Conservation (phyloP, 2,113 vertebrate genomes). For the Menidia beryllina region DNA sequence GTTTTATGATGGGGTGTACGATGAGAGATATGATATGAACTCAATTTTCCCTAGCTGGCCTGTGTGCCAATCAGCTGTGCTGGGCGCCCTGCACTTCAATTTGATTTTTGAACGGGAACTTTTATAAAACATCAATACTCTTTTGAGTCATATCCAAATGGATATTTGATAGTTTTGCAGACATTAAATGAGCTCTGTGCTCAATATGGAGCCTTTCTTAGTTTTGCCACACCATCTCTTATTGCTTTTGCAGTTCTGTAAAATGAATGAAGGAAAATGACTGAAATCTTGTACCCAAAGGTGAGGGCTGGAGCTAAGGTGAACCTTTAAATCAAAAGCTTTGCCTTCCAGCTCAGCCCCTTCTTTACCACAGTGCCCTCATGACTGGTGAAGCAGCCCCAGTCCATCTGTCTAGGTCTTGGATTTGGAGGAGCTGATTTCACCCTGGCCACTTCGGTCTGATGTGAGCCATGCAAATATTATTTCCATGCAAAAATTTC, state of each 20-base stretch:
- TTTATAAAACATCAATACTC: conserved; percentile 73
- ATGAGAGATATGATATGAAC: background rate
- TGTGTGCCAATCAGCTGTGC: conserved; percentile 32
- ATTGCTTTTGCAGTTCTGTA: conserved; percentile 20
- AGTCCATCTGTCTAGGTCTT: no score
- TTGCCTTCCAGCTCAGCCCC: no score
- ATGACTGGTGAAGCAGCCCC: no score
- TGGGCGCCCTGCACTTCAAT: conserved; percentile 51
- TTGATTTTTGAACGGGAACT: conserved; percentile 73
- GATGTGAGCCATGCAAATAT: no score
- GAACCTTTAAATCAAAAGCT: no score
- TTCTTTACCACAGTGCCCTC: no score
- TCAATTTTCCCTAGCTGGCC: conserved; percentile 22
- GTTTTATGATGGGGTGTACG: background rate
- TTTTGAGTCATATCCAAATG: conserved; percentile 67
- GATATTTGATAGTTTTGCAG: conserved; percentile 56
- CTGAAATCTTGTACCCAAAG: no score
- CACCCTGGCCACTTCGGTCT: no score
- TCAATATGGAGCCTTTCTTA: conserved; percentile 20
- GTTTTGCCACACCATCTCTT: conserved; percentile 1
- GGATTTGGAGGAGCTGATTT: no score
- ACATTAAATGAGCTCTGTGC: conserved; percentile 23
- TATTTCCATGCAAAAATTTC: no score
- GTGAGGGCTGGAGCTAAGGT: no score
- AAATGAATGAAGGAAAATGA: no score